Evolutionary conservation across 2,888 invertebrate genomes (phyloP).

Genomic region (Acrocyrtus sp.): DNA sequence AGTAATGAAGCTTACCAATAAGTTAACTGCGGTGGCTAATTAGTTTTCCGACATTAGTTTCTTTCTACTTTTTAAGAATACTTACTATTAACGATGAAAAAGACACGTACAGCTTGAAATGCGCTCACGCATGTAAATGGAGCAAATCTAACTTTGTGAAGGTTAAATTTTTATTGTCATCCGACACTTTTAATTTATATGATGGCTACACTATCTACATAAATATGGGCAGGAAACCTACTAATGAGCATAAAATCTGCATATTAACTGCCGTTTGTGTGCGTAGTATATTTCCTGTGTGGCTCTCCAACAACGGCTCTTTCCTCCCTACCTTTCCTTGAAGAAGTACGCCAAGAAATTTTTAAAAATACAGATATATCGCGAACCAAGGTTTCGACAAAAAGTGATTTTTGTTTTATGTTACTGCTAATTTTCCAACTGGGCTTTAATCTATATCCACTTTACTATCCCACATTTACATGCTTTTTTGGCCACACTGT

Average conservation of each 20-base stretch:
- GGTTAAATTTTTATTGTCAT: constrained; percentile 43
- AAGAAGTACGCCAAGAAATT: constrained; percentile 33
- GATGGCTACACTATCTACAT: too few species aligned
- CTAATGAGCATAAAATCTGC: too few species aligned
- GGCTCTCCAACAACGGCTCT: constrained; percentile 22
- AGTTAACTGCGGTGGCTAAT: too few species aligned
- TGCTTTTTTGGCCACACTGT: constrained; percentile 40
- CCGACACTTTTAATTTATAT: background rate
- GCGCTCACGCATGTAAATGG: too few species aligned
- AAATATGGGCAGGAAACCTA: too few species aligned
- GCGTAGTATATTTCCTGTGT: too few species aligned
- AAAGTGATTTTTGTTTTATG: constrained; percentile 8
- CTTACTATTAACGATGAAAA: too few species aligned
- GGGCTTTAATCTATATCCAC: background rate
- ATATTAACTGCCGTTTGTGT: constrained; percentile 38
- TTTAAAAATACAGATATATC: constrained; percentile 36
- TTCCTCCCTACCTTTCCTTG: background rate
- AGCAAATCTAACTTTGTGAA: constrained; percentile 32
- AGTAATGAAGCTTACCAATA: too few species aligned
- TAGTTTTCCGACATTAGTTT: too few species aligned
- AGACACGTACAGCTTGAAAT: too few species aligned
- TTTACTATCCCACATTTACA: constrained; percentile 19
- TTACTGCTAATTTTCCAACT: constrained; percentile 7
- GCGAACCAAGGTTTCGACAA: constrained; percentile 1
- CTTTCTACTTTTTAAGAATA: too few species aligned